phyloP scores from a whole-genome alignment of 2,888 invertebrate genomes.

The Drosophila anceps region DNA sequence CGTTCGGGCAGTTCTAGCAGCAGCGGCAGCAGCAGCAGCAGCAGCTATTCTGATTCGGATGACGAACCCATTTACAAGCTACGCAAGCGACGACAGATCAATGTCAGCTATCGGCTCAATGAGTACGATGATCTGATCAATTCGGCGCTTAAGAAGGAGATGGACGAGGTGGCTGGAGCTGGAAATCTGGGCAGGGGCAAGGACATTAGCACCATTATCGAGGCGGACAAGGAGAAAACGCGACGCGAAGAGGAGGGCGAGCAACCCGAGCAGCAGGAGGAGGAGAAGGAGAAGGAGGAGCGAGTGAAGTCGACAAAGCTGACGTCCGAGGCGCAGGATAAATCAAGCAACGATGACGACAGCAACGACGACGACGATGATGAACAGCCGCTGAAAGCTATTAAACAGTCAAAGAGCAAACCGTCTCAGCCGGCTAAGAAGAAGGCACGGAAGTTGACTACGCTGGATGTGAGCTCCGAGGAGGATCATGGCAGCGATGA shows the following conservation, averaged over 20 bases:
- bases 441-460: conserved; percentile 91
- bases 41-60: conserved; percentile 84
- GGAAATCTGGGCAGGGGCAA: conserved; percentile 95
- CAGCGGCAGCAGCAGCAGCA: conserved; percentile 50
- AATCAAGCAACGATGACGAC: conserved; percentile 56
- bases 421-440: conserved; percentile 85
- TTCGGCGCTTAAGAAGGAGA: conserved; percentile 93
- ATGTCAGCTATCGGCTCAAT: conserved; percentile 93
- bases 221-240: conserved; percentile 89
- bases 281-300: conserved; percentile 55
- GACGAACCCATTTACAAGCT: conserved; percentile 94
- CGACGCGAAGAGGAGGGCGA: conserved; percentile 69
- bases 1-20: conserved; percentile 62
- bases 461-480: conserved; percentile 92
- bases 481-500: conserved; percentile 93
- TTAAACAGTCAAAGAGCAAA: conserved; percentile 66
- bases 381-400: conserved; percentile 75
- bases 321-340: conserved; percentile 2
- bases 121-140: conserved; percentile 98
- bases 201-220: conserved; percentile 95
- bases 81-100: conserved; percentile 92
- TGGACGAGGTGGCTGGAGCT: conserved; percentile 91
- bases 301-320: conserved; percentile 29
- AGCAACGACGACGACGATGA: conserved; percentile 78
- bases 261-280: conserved; percentile 64